Percentiles rank a stretch among this genome's conserved stretches.
Evolutionary conservation across 23 tunicate genomes (phyloP).

Genomic region (Styela clava): DNA sequence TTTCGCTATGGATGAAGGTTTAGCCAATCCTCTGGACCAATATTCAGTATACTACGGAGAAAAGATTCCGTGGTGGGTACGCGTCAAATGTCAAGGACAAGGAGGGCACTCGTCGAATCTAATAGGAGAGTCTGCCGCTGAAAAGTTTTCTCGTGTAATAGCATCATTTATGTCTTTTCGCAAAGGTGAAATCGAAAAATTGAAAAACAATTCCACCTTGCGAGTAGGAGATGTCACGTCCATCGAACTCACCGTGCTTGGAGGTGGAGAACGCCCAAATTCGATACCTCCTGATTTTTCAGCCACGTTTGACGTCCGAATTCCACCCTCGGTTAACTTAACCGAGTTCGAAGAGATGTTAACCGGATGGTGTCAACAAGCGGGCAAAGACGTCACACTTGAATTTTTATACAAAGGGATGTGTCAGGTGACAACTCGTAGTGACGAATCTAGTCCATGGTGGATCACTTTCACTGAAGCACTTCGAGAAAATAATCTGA

Average conservation of each 20-base stretch:
- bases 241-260: conserved; percentile 11
- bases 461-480: neutral
- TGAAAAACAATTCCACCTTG: neutral
- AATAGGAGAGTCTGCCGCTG: conserved; percentile 1
- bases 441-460: neutral
- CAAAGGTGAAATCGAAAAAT: neutral
- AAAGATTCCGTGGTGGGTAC: conserved; percentile 27
- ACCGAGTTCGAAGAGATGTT: neutral
- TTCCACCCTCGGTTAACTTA: conserved; percentile 10
- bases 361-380: neutral
- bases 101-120: conserved; percentile 14
- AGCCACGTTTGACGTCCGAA: conserved; percentile 22
- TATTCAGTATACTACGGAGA: conserved; percentile 17
- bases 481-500: neutral
- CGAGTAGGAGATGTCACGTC: conserved; percentile 18
- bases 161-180: neutral
- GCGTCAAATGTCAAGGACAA: conserved; percentile 2
- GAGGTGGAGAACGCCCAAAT: conserved; percentile 20
- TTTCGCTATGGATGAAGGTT: conserved; percentile 25
- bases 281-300: conserved; percentile 5
- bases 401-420: neutral
- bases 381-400: neutral
- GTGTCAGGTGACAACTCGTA: neutral
- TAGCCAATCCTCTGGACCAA: conserved; percentile 25
- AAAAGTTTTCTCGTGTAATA: conserved; percentile 3